Conservation (phyloP, 2,888 invertebrate species). For the Zelleria hepariella region DNA sequence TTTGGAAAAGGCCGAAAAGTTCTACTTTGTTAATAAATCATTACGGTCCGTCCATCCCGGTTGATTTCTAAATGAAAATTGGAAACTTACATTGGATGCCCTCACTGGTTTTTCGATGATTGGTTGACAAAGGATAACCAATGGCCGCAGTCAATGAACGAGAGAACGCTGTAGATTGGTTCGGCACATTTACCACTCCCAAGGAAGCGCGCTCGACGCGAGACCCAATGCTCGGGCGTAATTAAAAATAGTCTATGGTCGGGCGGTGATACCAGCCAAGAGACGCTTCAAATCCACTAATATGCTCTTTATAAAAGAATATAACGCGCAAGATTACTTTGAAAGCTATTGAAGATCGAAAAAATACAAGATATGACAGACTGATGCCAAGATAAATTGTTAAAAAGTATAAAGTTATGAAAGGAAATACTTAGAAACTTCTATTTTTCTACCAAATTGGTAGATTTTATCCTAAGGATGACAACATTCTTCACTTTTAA, state of each 20-base stretch:
- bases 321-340: too few species aligned
- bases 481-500: neutral
- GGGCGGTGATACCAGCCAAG: slow-evolving; percentile 9
- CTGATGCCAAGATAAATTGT: too few species aligned
- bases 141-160: slow-evolving; percentile 84
- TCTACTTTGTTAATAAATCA: neutral
- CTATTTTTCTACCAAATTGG: neutral
- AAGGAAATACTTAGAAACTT: too few species aligned
- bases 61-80: slow-evolving; percentile 50
- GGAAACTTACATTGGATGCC: slow-evolving; percentile 65
- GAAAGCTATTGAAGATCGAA: too few species aligned
- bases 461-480: neutral
- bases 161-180: slow-evolving; percentile 81
- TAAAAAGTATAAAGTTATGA: too few species aligned
- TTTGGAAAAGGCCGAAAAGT: neutral
- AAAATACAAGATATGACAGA: too few species aligned
- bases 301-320: neutral
- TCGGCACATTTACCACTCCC: slow-evolving; percentile 77
- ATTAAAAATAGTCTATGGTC: slow-evolving; percentile 59
- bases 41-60: slow-evolving; percentile 23
- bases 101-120: slow-evolving; percentile 87
- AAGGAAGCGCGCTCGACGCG: slow-evolving; percentile 49
- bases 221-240: slow-evolving; percentile 59
- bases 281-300: neutral
- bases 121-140: slow-evolving; percentile 90